Conservation (phyloP, 2,113 vertebrate genomes). For the Galeopterus variegatus region DNA sequence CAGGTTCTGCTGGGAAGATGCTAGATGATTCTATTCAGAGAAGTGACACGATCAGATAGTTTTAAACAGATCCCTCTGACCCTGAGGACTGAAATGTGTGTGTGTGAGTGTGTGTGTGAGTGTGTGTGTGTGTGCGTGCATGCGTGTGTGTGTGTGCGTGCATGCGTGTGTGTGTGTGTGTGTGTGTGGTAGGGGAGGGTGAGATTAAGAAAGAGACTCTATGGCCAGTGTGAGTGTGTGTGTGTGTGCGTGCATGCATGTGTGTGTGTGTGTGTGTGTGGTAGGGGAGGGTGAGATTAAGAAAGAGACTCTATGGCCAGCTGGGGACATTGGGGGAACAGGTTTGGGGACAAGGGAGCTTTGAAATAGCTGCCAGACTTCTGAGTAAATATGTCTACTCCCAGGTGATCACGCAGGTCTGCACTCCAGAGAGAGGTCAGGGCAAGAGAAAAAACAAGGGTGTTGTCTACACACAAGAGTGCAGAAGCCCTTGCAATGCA, state of each 20-base stretch:
- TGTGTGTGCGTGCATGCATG: not conserved
- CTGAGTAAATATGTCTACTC: not conserved
- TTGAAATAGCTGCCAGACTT: not conserved
- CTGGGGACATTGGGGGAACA: not conserved
- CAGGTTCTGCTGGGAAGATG: not conserved
- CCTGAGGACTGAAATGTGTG: not conserved
- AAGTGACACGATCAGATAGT: not conserved
- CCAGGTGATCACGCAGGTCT: not conserved
- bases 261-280: not conserved
- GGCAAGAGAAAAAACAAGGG: not conserved
- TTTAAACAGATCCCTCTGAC: not conserved
- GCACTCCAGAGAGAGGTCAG: not conserved
- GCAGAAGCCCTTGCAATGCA: not conserved
- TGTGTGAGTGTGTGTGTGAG: not conserved
- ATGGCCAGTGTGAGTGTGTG: no score
- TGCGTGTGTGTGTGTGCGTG: no score
- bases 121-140: no score
- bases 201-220: no score
- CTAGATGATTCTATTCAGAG: not conserved
- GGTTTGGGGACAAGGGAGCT: not conserved
- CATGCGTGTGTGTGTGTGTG: no score
- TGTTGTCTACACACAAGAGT: not conserved
- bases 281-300: not conserved
- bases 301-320: not conserved
- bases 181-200: no score